Evolutionary conservation across 2,797 vertebrate genomes (phyloP), one percentile per base, ranked within the genome.

Genomic region (Bufotes viridis): DNA sequence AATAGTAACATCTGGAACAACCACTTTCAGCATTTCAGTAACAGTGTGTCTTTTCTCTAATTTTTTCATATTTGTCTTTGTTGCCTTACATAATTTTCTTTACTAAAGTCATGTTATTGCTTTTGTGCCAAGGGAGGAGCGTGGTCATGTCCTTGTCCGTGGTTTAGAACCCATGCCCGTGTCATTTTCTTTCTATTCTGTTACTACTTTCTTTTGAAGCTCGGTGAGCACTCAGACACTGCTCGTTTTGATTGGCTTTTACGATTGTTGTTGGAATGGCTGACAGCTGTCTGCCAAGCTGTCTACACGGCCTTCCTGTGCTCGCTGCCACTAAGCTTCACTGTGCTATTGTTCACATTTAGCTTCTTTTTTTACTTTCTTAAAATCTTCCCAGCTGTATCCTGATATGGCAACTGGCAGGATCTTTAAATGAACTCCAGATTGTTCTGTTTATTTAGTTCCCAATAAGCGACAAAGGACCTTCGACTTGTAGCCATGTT

Each of bases 351-450:
- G 94, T 94, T 83, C 91, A 87, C 90, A 60, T 84, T 42, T 87
- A 91, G 91, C 88, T 72, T 14, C 13, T 76, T 91, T 88, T 93
- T 93, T 84, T 78, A 7, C 7, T 90, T 60, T 86, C 91, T 91
- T 29, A 55, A 94, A 95, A 93, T 92, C 89, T 95, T 95, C 91
- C 94, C 94, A 95, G 95, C 93, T 96, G 94, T 94, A 94, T 95
- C 94, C 94, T 95, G 94, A 94, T 94, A 93, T 58, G 91, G 92
- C 93, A 93, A 95, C 79, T 72, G 91, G 92, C 92, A 93, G 94
- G 92, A 89, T 58, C 11, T 92, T 94, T 93, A 95, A 96, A 95
- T 95, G 92, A 95, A 91, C 92, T 94, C 92, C 94, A 95, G 93
- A 94, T 95, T 93, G 91, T 88, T 92, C 87, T 94, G 85, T 81